A percentile compares a stretch with the other conserved stretches of the same genome.
Evolutionary conservation across 2,797 vertebrate genomes (phyloP).

Genomic region (Sebastes miniatus): DNA sequence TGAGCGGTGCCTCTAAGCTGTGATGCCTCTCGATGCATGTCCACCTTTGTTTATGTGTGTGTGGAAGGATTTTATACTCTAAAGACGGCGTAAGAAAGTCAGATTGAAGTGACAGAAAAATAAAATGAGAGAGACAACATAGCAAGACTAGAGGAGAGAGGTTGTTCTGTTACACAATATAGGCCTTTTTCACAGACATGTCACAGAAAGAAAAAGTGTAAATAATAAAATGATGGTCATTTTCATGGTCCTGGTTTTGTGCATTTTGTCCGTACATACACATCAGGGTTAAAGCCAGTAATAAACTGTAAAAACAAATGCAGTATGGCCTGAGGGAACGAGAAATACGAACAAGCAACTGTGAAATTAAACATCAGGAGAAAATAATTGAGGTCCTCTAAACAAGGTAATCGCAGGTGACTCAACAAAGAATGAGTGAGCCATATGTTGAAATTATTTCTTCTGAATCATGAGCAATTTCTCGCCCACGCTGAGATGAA

Average conservation of each 20-base stretch:
- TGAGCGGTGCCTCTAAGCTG: slow-evolving; percentile 36
- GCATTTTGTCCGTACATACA: neutral
- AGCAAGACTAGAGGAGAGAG: neutral
- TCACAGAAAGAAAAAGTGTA: neutral
- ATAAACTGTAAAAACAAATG: slow-evolving; percentile 5
- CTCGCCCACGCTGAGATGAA: slow-evolving; percentile 4
- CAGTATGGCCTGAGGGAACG: neutral
- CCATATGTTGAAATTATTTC: slow-evolving; percentile 8
- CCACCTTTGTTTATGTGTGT: slow-evolving; percentile 18
- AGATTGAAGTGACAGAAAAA: neutral
- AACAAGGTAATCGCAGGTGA: slow-evolving; percentile 24
- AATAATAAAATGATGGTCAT: neutral
- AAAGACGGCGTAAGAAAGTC: neutral
- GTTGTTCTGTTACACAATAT: neutral
- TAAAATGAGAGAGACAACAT: neutral
- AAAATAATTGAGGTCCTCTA: neutral
- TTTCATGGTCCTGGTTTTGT: neutral
- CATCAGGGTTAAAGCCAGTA: neutral
- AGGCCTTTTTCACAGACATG: neutral
- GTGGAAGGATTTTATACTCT: slow-evolving; percentile 23
- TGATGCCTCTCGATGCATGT: slow-evolving; percentile 23
- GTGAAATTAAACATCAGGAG: slow-evolving; percentile 42
- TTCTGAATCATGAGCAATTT: slow-evolving; percentile 3
- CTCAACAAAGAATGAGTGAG: slow-evolving; percentile 7
- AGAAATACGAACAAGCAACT: slow-evolving; percentile 33